Evolutionary conservation across 2,888 invertebrate species (phyloP), one percentile per base, ranked within the genome.

Genomic region (Limenitis camilla): DNA sequence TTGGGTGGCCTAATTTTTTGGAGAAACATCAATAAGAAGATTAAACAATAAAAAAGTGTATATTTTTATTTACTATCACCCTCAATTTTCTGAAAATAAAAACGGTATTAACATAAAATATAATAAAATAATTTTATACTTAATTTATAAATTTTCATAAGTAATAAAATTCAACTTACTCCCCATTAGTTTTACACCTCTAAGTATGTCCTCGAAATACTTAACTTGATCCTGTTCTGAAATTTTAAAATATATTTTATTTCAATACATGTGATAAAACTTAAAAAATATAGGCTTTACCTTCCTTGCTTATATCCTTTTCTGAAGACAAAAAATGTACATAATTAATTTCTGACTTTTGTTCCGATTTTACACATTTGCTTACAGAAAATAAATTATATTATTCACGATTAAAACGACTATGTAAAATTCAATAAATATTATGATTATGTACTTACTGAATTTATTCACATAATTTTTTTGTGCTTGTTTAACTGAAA

Each of bases 251-350:
- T 29, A 39, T 46, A 29, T 38, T 29, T 6, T n/a, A 11, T 9
- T n/a, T n/a, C 2, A 5, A 19, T 36, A 19, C 35, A 36, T 45
- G 6, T n/a, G 6, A 19, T 38, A 6, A 44, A 28, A 6, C n/a
- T n/a, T n/a, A 11, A 29, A 6, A 8, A 28, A 7, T 19, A 10
- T 10, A 33, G 40, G 7, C 8, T 28, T 51, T 66, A 76, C 76
- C 76, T 69, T 76, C 73, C 29, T 66, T 9, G 36, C 71, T 74
- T 10, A 69, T 58, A 59, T 71, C 59, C 27, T 69, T 41, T 47
- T 40, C 75, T 75, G 61, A 9, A 9, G 36, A 36, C 9, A n/a
- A 1, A 45, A 45, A 57, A 60, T 50, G 43, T 7, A 7, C 32
- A 36, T 10, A 27, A 6, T 30, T 33, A 38, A n/a, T n/a, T n/a